A percentile compares a stretch with the other conserved stretches of the same genome.
phyloP scores from a whole-genome alignment of 2,797 vertebrate species.

The Garrulus glandarius region DNA sequence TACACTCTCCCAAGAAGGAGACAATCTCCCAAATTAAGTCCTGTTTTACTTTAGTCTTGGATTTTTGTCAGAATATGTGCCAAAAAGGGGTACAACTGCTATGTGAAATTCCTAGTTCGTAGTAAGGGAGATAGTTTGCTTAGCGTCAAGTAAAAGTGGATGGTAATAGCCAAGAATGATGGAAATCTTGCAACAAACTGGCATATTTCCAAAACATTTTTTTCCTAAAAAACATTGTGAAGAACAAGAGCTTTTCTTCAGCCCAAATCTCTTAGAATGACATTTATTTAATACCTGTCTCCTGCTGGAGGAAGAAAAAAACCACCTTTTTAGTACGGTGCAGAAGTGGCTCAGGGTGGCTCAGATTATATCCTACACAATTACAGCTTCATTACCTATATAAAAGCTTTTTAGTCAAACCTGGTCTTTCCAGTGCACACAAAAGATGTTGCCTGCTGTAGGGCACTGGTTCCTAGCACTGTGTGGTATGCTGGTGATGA shows the following conservation, averaged over 20 bases:
- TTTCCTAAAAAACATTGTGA: background rate
- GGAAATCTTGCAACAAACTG: background rate
- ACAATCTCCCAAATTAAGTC: background rate
- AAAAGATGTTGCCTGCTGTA: background rate
- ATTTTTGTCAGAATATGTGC: background rate
- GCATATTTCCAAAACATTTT: background rate
- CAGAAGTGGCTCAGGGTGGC: background rate
- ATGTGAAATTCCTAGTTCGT: background rate
- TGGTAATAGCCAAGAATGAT: background rate
- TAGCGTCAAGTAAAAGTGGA: background rate
- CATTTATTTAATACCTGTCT: background rate
- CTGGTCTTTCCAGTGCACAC: background rate
- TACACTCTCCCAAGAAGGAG: background rate
- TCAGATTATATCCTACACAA: background rate
- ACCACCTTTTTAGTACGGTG: accelerated
- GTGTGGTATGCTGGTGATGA: background rate
- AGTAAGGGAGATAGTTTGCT: background rate
- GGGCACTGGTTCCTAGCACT: background rate
- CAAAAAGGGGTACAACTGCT: background rate
- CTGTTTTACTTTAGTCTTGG: background rate
- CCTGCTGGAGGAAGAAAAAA: background rate
- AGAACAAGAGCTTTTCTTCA: background rate
- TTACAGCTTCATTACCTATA: background rate
- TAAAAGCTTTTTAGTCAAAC: background rate
- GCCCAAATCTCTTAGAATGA: background rate